Conservation (phyloP, 2,797 vertebrate genomes). For the Leptatherina wallacei region DNA sequence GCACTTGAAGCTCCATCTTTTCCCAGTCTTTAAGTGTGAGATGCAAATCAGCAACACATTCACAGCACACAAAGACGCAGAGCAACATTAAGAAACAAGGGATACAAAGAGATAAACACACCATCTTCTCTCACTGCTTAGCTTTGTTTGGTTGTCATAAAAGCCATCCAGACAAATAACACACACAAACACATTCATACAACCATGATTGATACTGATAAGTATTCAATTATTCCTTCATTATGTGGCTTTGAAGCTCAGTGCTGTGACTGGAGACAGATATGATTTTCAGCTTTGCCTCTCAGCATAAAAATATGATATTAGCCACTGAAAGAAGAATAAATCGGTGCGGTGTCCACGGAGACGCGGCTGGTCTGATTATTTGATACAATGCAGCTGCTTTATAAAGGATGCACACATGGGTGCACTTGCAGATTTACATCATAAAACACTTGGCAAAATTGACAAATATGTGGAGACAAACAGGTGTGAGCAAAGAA, state of each 20-base stretch:
- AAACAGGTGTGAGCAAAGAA: constrained; percentile 43
- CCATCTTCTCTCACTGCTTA: constrained; percentile 10
- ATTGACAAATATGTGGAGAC: constrained; percentile 26
- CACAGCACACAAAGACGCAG: neutral
- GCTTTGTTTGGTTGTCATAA: constrained; percentile 22
- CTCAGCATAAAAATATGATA: constrained; percentile 52
- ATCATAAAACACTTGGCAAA: constrained; percentile 52
- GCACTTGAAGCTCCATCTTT: neutral
- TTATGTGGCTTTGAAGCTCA: constrained; percentile 64
- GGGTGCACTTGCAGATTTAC: constrained; percentile 50
- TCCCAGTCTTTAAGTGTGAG: neutral
- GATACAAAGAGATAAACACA: constrained; percentile 4
- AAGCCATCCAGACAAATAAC: constrained; percentile 24
- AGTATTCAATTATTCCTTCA: constrained; percentile 69
- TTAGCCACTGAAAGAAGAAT: constrained; percentile 45
- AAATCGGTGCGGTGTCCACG: constrained; percentile 30
- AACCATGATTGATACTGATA: constrained; percentile 56
- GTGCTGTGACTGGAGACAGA: constrained; percentile 52
- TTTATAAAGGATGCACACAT: constrained; percentile 52
- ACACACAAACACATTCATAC: constrained; percentile 25
- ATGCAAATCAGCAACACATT: neutral
- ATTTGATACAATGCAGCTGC: constrained; percentile 46
- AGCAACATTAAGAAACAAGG: constrained; percentile 4
- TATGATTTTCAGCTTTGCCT: constrained; percentile 58
- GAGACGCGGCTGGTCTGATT: constrained; percentile 37